Evolutionary conservation across 2,797 vertebrate genomes (phyloP).

Genomic region (Limosa lapponica): DNA sequence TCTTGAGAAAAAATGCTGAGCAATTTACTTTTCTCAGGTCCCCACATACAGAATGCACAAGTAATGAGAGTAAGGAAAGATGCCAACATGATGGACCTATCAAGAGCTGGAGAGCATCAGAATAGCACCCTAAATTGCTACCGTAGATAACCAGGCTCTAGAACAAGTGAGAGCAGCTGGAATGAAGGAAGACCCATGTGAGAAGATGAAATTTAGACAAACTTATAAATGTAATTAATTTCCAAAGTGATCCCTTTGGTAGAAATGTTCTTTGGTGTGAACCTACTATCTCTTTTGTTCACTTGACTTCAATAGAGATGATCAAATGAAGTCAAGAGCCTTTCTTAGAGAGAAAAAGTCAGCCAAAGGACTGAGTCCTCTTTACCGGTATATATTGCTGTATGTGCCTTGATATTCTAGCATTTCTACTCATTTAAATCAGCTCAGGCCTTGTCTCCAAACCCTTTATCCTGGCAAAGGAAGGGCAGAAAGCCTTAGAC

Average conservation of each 20-base stretch:
- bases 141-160: background rate
- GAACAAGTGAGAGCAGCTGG: background rate
- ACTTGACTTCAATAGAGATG: background rate
- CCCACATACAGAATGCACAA: background rate
- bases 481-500: conserved; percentile 29
- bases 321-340: background rate
- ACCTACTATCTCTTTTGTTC: background rate
- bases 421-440: conserved; percentile 8
- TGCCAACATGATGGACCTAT: background rate
- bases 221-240: background rate
- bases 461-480: conserved; percentile 11
- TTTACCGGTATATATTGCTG: background rate
- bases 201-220: background rate
- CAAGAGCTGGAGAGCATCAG: background rate
- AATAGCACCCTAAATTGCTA: background rate
- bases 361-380: background rate
- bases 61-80: background rate
- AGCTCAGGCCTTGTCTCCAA: background rate
- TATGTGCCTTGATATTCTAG: background rate
- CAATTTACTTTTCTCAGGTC: background rate
- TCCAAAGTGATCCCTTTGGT: background rate
- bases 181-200: background rate
- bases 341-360: background rate
- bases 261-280: background rate
- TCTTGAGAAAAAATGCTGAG: background rate